These are phyloP conservation scores for Syngnathus typhle DNA, from an alignment of 2,113 vertebrate species.

Conservation along the genomic window DNA sequence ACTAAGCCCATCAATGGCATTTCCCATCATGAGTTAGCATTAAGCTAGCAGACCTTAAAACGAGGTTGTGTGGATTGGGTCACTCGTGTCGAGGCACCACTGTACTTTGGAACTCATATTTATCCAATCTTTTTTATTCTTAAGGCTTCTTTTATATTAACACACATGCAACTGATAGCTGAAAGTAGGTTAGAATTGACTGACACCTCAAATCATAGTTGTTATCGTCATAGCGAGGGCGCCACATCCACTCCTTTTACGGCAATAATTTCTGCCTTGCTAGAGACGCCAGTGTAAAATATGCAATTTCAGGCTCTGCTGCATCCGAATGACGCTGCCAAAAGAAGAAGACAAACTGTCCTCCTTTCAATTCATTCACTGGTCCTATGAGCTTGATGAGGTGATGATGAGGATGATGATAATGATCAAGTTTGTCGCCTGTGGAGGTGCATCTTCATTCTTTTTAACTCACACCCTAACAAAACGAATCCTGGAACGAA, in stretches of 20 bases:
- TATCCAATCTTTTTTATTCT: slow-evolving; percentile 17
- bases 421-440: slow-evolving; percentile 17
- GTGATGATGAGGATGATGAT: slow-evolving; percentile 3
- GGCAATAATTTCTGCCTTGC: slow-evolving; percentile 6
- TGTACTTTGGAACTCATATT: slow-evolving; percentile 6
- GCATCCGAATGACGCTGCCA: slow-evolving; percentile 23
- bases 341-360: slow-evolving; percentile 5
- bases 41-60: neutral
- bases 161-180: slow-evolving; percentile 1
- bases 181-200: neutral
- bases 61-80: neutral
- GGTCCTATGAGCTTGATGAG: neutral
- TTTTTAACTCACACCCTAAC: neutral
- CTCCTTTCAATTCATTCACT: slow-evolving; percentile 3
- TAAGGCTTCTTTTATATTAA: slow-evolving; percentile 11
- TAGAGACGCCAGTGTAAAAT: slow-evolving; percentile 22
- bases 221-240: slow-evolving; percentile 18
- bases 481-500: slow-evolving; percentile 11
- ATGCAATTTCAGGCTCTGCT: slow-evolving; percentile 52
- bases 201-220: neutral
- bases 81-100: neutral
- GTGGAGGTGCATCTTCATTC: neutral
- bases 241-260: neutral
- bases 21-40: neutral
- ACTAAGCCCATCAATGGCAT: neutral